phyloP scores from a whole-genome alignment of 2,113 vertebrate species.

The Turnix velox region DNA sequence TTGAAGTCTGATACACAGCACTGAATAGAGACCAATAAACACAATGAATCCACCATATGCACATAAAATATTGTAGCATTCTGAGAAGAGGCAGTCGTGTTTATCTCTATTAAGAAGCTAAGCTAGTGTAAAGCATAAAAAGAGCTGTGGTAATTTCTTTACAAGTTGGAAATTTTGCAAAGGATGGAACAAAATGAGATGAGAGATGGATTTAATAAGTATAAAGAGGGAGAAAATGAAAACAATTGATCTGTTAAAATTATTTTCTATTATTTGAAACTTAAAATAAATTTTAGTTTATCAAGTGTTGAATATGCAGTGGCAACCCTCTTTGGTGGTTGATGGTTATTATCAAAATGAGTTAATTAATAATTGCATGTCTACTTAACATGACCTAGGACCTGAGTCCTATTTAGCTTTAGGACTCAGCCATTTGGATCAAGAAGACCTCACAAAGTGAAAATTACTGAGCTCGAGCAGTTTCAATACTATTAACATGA shows the following conservation, averaged over 20 bases:
- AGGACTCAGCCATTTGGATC: background rate
- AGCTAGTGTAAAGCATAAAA: background rate
- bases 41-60: background rate
- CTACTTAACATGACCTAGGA: background rate
- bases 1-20: background rate
- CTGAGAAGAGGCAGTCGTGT: background rate
- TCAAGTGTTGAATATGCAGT: background rate
- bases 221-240: background rate
- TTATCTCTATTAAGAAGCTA: background rate
- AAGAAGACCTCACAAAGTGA: background rate
- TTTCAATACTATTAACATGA: background rate
- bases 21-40: background rate
- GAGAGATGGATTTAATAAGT: background rate
- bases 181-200: background rate
- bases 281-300: background rate
- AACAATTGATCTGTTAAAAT: background rate
- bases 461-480: background rate
- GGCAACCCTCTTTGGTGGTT: background rate
- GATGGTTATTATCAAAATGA: conserved; percentile 24
- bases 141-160: background rate
- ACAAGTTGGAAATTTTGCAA: background rate
- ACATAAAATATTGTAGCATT: background rate
- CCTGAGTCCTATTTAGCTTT: background rate
- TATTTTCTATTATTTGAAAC: background rate
- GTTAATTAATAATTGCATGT: conserved; percentile 34